A percentile compares a stretch with the other conserved stretches of the same genome.
Conservation (phyloP, 64 coral and sea anemone species). For the Dendrophyllia cribrosa region DNA sequence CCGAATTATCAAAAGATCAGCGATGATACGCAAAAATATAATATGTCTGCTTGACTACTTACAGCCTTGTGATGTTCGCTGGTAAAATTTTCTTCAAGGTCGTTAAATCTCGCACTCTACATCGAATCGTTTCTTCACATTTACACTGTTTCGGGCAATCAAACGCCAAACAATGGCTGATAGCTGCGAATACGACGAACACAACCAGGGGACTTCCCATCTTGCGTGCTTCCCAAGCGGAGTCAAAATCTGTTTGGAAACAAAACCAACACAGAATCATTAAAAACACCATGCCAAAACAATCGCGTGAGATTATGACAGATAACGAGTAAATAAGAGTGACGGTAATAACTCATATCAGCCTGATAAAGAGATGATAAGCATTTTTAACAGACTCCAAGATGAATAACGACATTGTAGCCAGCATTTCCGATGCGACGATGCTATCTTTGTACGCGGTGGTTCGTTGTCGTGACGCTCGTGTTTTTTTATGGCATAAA, state of each 20-base stretch:
- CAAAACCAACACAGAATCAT: constrained; percentile 15
- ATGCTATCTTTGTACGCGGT: not conserved
- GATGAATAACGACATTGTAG: not conserved
- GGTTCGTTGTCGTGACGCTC: not conserved
- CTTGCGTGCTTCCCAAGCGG: constrained; percentile 2
- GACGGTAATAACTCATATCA: constrained; percentile 30
- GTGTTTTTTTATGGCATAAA: not conserved
- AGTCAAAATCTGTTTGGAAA: not conserved
- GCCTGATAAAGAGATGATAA: constrained; percentile 40
- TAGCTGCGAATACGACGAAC: not conserved
- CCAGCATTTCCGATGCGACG: not conserved
- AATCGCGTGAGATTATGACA: constrained; percentile 30
- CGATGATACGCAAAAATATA: not conserved
- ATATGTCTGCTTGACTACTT: not conserved
- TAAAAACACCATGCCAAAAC: not conserved
- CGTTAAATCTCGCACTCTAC: constrained; percentile 38
- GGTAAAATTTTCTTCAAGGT: constrained; percentile 51
- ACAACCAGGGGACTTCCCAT: not conserved
- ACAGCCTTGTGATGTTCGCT: constrained; percentile 57
- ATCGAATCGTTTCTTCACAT: constrained; percentile 57
- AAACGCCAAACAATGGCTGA: not conserved
- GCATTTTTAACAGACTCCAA: not conserved
- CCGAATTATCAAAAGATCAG: not conserved
- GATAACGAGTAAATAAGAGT: constrained; percentile 29
- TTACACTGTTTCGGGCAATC: constrained; percentile 59